Evolutionary conservation across 1,140 invertebrate species (phyloP).

Genomic region (Habropoda laboriosa): DNA sequence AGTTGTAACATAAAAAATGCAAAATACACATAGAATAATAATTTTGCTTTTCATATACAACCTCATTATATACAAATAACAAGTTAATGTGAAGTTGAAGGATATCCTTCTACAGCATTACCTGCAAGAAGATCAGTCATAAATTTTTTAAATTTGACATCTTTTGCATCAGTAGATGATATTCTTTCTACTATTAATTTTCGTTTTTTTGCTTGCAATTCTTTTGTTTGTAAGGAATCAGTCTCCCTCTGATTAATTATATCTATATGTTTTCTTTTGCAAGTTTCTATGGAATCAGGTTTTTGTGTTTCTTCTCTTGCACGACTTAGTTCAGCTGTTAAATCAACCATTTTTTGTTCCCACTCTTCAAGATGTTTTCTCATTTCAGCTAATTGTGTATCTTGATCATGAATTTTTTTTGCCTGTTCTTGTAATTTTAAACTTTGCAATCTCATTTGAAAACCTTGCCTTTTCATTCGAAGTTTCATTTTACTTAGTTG

Average conservation of each 20-base stretch:
- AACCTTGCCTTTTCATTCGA: constrained; percentile 75
- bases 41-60: constrained; percentile 29
- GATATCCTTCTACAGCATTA: constrained; percentile 44
- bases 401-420: constrained; percentile 81
- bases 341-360: constrained; percentile 83
- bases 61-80: constrained; percentile 44
- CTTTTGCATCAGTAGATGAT: constrained; percentile 72
- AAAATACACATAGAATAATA: constrained; percentile 43
- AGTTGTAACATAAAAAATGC: constrained; percentile 50
- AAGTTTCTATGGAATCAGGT: constrained; percentile 70
- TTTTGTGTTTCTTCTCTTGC: constrained; percentile 79
- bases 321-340: constrained; percentile 81
- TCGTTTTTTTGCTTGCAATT: constrained; percentile 77
- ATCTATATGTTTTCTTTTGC: constrained; percentile 74
- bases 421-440: constrained; percentile 81
- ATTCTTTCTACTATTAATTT: constrained; percentile 80
- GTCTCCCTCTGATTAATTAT: constrained; percentile 63
- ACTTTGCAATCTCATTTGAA: constrained; percentile 79
- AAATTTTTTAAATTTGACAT: constrained; percentile 79
- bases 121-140: constrained; percentile 73
- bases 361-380: constrained; percentile 83
- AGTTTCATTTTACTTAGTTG: constrained; percentile 74
- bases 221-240: constrained; percentile 68
- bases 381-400: constrained; percentile 81
- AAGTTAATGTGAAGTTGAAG: constrained; percentile 53